Conservation (phyloP, 1,140 invertebrate species). For the Catajapyx aquilonaris region DNA sequence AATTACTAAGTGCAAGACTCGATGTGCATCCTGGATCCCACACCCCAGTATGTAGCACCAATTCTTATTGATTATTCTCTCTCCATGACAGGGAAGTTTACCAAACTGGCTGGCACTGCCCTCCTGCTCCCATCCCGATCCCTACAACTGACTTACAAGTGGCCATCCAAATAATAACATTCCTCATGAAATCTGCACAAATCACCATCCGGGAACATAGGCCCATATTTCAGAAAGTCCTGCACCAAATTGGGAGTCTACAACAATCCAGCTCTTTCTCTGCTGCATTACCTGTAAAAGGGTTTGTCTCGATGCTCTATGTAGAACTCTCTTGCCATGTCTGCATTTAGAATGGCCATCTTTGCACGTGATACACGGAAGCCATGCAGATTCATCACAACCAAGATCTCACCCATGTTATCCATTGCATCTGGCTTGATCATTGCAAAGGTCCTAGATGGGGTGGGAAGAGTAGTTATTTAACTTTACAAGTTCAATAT, state of each 20-base stretch:
- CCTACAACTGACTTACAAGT: neutral
- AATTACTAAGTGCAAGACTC: too few species aligned
- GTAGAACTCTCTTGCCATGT: constrained; percentile 37
- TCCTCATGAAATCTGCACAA: neutral
- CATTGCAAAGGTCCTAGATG: constrained; percentile 47
- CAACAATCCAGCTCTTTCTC: constrained; percentile 3
- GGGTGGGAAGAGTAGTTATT: constrained; percentile 5
- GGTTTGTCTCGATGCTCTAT: constrained; percentile 29
- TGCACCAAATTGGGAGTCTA: constrained; percentile 2
- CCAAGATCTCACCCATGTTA: constrained; percentile 50
- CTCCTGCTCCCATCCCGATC: too few species aligned
- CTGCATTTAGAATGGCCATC: constrained; percentile 36
- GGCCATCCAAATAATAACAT: neutral
- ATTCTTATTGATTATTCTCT: too few species aligned
- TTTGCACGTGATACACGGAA: constrained; percentile 49
- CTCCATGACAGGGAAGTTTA: too few species aligned
- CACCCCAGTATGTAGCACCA: too few species aligned
- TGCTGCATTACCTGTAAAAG: constrained; percentile 33
- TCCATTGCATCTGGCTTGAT: constrained; percentile 47
- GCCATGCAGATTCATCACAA: constrained; percentile 35
- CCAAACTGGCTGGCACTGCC: too few species aligned
- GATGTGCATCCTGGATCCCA: too few species aligned
- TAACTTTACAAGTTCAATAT: constrained; percentile 2
- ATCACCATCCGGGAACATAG: neutral
- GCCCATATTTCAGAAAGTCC: constrained; percentile 3